These are phyloP conservation scores for Caenorhabditis drosophilae DNA, from an alignment of 2,888 invertebrate genomes.

Conservation along the genomic window DNA sequence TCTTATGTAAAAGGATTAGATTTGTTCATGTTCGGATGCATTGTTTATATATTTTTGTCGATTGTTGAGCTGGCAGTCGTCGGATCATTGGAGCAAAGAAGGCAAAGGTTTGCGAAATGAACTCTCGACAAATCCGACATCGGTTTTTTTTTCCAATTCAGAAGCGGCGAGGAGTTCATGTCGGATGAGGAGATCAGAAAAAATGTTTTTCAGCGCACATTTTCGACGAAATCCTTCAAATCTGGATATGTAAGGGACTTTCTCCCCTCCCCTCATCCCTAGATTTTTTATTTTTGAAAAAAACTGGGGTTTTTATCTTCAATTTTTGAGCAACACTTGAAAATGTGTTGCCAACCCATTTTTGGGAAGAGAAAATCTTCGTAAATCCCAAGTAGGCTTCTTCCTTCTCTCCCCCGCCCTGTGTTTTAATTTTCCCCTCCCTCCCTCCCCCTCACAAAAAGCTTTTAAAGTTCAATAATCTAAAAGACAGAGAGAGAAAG, in stretches of 20 bases:
- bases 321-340: no score
- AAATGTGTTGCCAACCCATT: no score
- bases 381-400: no score
- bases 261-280: no score
- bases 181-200: slow-evolving; percentile 54
- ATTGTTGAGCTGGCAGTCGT: slow-evolving; percentile 58
- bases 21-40: slow-evolving; percentile 67
- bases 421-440: no score
- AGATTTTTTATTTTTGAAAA: slow-evolving; percentile 10
- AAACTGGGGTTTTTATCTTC: no score
- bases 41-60: slow-evolving; percentile 65
- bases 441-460: no score
- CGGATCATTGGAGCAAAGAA: slow-evolving; percentile 42
- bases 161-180: slow-evolving; percentile 43
- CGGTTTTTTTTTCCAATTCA: slow-evolving; percentile 3
- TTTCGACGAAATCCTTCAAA: slow-evolving; percentile 49
- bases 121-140: not conserved
- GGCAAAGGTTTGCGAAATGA: slow-evolving; percentile 6
- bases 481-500: no score
- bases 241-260: slow-evolving; percentile 51
- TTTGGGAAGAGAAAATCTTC: no score
- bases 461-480: no score
- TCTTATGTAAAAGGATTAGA: slow-evolving; percentile 68
- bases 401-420: no score
- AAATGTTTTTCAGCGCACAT: slow-evolving; percentile 54